These are phyloP conservation scores for Harmothoe impar DNA, from an alignment of 2,888 invertebrate genomes.

Conservation along the genomic window DNA sequence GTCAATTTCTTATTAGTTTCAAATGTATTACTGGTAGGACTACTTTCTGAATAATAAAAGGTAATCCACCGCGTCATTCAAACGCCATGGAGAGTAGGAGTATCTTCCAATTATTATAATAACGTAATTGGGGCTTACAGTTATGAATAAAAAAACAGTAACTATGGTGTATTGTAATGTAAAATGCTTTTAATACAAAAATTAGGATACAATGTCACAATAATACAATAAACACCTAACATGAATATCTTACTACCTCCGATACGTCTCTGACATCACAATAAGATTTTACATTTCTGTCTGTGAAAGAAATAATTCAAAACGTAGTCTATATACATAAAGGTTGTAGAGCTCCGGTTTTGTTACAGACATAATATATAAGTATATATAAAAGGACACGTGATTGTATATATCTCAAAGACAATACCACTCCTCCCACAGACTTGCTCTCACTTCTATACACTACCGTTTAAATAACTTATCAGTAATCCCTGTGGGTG, in stretches of 20 bases:
- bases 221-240: constrained; percentile 62
- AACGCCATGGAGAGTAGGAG: too few relatives aligned
- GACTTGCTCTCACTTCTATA: constrained; percentile 26
- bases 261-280: constrained; percentile 55
- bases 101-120: too few relatives aligned
- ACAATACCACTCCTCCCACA: constrained; percentile 48
- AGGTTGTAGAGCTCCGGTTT: constrained; percentile 23
- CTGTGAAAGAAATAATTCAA: constrained; percentile 59
- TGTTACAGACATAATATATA: constrained; percentile 46
- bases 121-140: too few relatives aligned
- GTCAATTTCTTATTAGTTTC: too few relatives aligned
- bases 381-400: constrained; percentile 55
- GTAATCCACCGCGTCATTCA: too few relatives aligned
- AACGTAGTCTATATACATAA: constrained; percentile 48
- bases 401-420: constrained; percentile 42
- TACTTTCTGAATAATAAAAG: too few relatives aligned
- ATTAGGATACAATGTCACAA: constrained; percentile 62
- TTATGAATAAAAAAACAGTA: not conserved
- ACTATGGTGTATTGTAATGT: constrained; percentile 42
- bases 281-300: constrained; percentile 50
- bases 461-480: constrained; percentile 53
- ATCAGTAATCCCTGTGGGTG: constrained; percentile 21
- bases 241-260: constrained; percentile 52
- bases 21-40: too few relatives aligned
- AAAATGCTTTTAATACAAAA: constrained; percentile 61